Evolutionary conservation across 2,888 invertebrate genomes (phyloP).

Genomic region (Colostygia pectinataria): DNA sequence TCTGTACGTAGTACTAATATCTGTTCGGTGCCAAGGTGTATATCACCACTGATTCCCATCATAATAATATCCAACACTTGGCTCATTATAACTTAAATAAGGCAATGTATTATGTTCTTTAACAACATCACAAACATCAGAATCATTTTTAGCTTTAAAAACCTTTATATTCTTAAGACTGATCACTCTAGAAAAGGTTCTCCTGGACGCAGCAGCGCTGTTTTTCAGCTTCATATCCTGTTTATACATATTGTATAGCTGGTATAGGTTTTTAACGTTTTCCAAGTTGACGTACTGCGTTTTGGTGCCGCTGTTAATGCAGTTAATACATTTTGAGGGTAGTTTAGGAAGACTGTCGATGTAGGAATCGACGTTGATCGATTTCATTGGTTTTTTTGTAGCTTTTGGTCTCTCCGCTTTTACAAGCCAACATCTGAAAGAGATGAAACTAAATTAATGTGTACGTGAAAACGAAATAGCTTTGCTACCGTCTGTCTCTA

Average conservation of each 20-base stretch:
- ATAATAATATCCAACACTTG: slow-evolving; percentile 33
- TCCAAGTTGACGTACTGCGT: slow-evolving; percentile 49
- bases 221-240: slow-evolving; percentile 46
- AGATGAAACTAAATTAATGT: too few relatives aligned
- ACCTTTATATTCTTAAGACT: slow-evolving; percentile 51
- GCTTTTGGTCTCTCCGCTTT: slow-evolving; percentile 39
- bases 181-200: slow-evolving; percentile 60
- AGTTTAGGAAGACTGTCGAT: slow-evolving; percentile 56
- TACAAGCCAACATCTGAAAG: slow-evolving; percentile 48
- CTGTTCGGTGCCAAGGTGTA: too few relatives aligned
- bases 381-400: slow-evolving; percentile 49
- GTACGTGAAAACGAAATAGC: too few relatives aligned
- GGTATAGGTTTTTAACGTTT: slow-evolving; percentile 55
- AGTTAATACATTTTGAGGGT: slow-evolving; percentile 51
- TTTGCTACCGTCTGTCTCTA: too few relatives aligned
- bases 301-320: slow-evolving; percentile 35
- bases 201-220: slow-evolving; percentile 54
- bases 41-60: slow-evolving; percentile 22
- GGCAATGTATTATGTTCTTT: slow-evolving; percentile 47
- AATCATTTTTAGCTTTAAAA: slow-evolving; percentile 59
- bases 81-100: slow-evolving; percentile 16
- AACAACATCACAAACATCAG: slow-evolving; percentile 51
- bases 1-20: too few relatives aligned
- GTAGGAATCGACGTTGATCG: slow-evolving; percentile 51
- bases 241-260: slow-evolving; percentile 54